Base-by-base conservation (phyloP, 2,797 vertebrate species). In the Myotis daubentonii region DNA sequence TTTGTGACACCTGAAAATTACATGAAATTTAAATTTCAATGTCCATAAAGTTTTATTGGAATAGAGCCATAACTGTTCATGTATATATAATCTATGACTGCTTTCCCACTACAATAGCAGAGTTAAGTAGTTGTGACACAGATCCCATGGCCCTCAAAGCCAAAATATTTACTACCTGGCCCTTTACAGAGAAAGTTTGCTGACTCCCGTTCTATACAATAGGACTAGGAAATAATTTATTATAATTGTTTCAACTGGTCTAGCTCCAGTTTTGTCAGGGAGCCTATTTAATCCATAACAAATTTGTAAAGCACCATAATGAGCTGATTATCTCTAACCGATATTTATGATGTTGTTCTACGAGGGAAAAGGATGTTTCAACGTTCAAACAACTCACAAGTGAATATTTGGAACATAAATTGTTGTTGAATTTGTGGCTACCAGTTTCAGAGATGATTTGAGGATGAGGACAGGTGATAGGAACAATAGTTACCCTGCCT, bases 21-120 rank as follows among this genome's bases (percentile, higher is more conserved):
- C 66, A 72, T 70, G 36, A 87, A 92, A 86, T 36, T 91, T 19
- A 76, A 70, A 75, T 57, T 89, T 94, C 25, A 74, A 33, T 88
- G 66, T 68, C 47, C 33, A 75, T 79, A 87, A 70, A 25, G 12
- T 71, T 72, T 93, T 80, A 55, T 60, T 51, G 15, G 6, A 79
- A 70, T 22, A 78, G 19, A 81, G 53, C 9, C 10, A 81, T n/a
- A 36, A 23, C 25, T 36, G 30, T 57, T 68, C 44, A 66, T 66
- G 60, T 82, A 25, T 79, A 47, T 78, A 23, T 19, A 33, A 72
- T n/a, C 19, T 62, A 20, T 90, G 4, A 33, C 10, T 60, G 2
- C 25, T 17, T 92, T 75, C n/a, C 53, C 36, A 79, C 5, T 17
- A 6, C 1, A 76, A 33, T 1, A 79, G 13, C 55, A 86, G 15